A percentile compares a stretch with the other conserved stretches of the same genome.
phyloP scores from a whole-genome alignment of 1,140 invertebrate genomes.

The Caenorhabditis brenneri region DNA sequence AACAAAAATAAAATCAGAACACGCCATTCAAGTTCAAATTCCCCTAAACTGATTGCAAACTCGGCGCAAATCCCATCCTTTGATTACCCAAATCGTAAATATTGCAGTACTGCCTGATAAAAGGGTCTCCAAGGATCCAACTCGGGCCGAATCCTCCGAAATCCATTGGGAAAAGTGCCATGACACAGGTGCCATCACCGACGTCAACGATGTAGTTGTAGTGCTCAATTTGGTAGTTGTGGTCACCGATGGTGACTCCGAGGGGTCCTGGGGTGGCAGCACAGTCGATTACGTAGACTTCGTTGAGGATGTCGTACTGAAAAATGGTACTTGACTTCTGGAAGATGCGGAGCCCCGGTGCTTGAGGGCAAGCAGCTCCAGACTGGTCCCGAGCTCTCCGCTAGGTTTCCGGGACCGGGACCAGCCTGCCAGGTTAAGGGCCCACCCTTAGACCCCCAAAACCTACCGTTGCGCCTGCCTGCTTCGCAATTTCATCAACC shows the following conservation, averaged over 20 bases:
- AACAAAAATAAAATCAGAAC: background rate
- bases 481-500: background rate
- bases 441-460: background rate
- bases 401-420: too few relatives aligned
- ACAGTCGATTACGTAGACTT: slow-evolving; percentile 52
- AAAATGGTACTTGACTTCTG: too few relatives aligned
- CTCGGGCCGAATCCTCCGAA: slow-evolving; percentile 43
- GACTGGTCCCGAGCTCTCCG: too few relatives aligned
- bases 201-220: slow-evolving; percentile 52
- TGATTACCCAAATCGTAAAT: slow-evolving; percentile 62
- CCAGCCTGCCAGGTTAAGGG: too few relatives aligned
- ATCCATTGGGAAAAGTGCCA: slow-evolving; percentile 40
- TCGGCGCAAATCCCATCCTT: slow-evolving; percentile 61
- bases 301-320: slow-evolving; percentile 42
- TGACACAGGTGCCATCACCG: slow-evolving; percentile 22
- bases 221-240: slow-evolving; percentile 52
- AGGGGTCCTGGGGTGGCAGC: slow-evolving; percentile 39
- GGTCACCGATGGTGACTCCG: slow-evolving; percentile 45
- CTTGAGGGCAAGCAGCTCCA: too few relatives aligned
- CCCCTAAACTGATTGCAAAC: slow-evolving; percentile 17
- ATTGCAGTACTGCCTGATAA: slow-evolving; percentile 62
- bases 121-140: slow-evolving; percentile 51
- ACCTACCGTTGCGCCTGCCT: slow-evolving; percentile 34
- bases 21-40: background rate
- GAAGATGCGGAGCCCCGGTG: too few relatives aligned